Conservation (phyloP, 2,797 vertebrate genomes). For the Sebastes taczanowskii region DNA sequence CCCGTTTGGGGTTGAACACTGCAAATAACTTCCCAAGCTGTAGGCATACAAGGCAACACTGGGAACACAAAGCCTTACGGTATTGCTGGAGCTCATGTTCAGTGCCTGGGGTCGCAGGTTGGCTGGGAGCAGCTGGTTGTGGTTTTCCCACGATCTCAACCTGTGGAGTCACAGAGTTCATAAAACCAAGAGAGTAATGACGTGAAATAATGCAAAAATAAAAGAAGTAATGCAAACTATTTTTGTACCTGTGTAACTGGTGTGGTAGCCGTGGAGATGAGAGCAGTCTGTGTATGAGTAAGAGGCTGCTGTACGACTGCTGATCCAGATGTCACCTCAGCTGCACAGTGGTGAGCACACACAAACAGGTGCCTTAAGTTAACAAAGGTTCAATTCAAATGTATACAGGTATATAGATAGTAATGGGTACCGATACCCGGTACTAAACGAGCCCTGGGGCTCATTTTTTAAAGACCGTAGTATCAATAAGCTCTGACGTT, state of each 20-base stretch:
- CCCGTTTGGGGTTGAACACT: neutral
- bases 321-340: conserved; percentile 72
- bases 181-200: neutral
- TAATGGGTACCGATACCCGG: no score
- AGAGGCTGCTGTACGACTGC: conserved; percentile 72
- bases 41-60: neutral
- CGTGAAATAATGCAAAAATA: neutral
- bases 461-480: no score
- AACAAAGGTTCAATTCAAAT: neutral
- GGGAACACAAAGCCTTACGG: conserved; percentile 70
- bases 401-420: neutral
- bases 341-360: conserved; percentile 1
- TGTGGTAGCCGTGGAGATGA: conserved; percentile 58
- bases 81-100: conserved; percentile 82
- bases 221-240: neutral
- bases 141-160: conserved; percentile 84
- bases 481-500: no score
- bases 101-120: conserved; percentile 82
- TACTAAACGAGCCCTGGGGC: no score
- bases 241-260: conserved; percentile 71
- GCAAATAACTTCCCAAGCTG: neutral
- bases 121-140: conserved; percentile 75
- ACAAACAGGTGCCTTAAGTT: neutral
- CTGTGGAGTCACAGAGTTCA: conserved; percentile 36
- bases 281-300: conserved; percentile 56